Percentiles rank a stretch among this genome's conserved stretches.
Conservation (phyloP, 2,888 invertebrate species). For the Noctuana brunneofusca region DNA sequence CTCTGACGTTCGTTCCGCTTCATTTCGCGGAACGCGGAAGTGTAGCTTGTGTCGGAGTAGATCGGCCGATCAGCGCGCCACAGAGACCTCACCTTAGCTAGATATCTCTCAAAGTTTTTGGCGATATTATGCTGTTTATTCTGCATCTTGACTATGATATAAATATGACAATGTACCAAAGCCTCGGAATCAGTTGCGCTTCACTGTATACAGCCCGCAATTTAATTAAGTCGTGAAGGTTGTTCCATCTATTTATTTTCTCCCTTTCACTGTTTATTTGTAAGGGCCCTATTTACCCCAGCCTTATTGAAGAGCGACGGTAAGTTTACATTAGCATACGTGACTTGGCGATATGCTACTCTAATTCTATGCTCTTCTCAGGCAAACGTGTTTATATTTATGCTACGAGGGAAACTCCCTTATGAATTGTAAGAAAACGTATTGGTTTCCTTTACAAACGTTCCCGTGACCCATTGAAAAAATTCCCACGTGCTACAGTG, state of each 20-base stretch:
- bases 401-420: not conserved
- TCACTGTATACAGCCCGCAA: slow-evolving; percentile 9
- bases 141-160: not conserved
- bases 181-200: slow-evolving; percentile 3
- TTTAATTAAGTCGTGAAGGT: slow-evolving; percentile 22
- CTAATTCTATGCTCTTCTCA: slow-evolving; percentile 12
- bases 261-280: slow-evolving; percentile 38
- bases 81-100: too few relatives aligned
- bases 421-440: not conserved
- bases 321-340: slow-evolving; percentile 36
- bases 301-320: slow-evolving; percentile 37
- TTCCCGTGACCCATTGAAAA: not conserved
- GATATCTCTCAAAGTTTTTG: too few relatives aligned
- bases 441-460: not conserved
- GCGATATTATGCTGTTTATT: too few relatives aligned
- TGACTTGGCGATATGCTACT: slow-evolving; percentile 25
- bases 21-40: too few relatives aligned
- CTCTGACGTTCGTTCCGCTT: too few relatives aligned
- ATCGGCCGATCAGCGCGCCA: too few relatives aligned
- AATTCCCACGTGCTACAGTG: not conserved
- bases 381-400: slow-evolving; percentile 4
- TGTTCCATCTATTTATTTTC: slow-evolving; percentile 24
- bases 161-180: too few relatives aligned
- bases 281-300: slow-evolving; percentile 38
- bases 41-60: too few relatives aligned